These are phyloP conservation scores for Mercenaria mercenaria DNA, from an alignment of 1,140 invertebrate genomes.

Conservation along the genomic window DNA sequence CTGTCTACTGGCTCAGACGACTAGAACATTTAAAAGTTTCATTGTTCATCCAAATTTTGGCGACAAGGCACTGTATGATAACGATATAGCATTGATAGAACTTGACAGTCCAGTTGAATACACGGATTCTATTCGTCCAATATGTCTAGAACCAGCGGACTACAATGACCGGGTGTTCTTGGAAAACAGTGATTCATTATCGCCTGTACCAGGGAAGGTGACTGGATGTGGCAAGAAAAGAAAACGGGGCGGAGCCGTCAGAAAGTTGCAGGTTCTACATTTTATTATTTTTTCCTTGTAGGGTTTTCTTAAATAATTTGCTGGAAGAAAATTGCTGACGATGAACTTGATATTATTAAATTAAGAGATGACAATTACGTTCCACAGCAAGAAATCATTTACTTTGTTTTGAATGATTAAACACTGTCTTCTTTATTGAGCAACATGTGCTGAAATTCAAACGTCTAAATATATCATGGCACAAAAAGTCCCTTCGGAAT, in stretches of 20 bases:
- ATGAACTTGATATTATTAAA: no score
- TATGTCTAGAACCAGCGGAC: slow-evolving; percentile 73
- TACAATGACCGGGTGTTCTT: slow-evolving; percentile 71
- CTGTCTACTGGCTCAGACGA: not conserved
- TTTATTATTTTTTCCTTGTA: not conserved
- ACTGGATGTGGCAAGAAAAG: slow-evolving; percentile 74
- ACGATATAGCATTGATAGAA: slow-evolving; percentile 80
- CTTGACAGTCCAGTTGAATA: slow-evolving; percentile 73
- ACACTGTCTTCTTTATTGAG: no score
- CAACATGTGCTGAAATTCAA: no score
- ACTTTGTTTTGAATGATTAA: no score
- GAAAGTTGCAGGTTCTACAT: not conserved
- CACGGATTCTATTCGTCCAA: slow-evolving; percentile 70
- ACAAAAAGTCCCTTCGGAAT: no score
- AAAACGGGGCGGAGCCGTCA: not conserved
- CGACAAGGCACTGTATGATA: slow-evolving; percentile 72
- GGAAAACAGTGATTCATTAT: slow-evolving; percentile 59
- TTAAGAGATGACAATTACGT: no score
- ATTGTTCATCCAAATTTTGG: slow-evolving; percentile 62
- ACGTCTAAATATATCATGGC: no score
- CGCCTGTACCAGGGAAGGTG: slow-evolving; percentile 71
- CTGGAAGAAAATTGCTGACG: no score
- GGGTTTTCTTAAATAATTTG: no score
- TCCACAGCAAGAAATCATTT: no score
- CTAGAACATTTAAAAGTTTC: not conserved